A percentile compares a stretch with the other conserved stretches of the same genome.
Evolutionary conservation across 2,113 vertebrate species (phyloP).

Genomic region (Phoxinus phoxinus): DNA sequence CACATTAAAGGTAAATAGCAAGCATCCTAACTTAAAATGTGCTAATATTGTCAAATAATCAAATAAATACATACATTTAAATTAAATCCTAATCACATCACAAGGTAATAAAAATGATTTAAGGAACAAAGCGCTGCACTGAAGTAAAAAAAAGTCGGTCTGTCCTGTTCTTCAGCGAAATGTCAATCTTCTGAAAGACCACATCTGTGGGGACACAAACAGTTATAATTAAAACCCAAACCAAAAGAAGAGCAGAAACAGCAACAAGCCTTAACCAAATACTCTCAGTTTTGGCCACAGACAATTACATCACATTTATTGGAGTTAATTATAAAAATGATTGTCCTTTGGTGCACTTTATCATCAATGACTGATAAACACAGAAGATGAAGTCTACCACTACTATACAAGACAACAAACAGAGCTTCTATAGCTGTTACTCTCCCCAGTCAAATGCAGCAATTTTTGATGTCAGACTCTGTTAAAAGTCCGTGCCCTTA

Average conservation of each 20-base stretch:
- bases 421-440: neutral
- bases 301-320: neutral
- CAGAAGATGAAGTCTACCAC: neutral
- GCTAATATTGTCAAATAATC: too few species aligned
- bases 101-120: too few species aligned
- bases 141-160: neutral
- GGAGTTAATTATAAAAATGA: neutral
- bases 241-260: neutral
- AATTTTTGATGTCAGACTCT: neutral
- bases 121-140: neutral
- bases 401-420: neutral
- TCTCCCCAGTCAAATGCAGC: conserved; percentile 18
- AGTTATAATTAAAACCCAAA: conserved; percentile 16
- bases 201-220: conserved; percentile 16
- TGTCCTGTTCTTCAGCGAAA: neutral
- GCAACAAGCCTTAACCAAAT: too few species aligned
- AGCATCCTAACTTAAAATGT: too few species aligned
- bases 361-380: neutral
- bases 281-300: too few species aligned
- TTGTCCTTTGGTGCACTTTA: conserved; percentile 2
- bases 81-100: too few species aligned
- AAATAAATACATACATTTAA: too few species aligned
- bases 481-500: too few species aligned
- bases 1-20: too few species aligned
- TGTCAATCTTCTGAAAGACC: neutral